phyloP scores from a whole-genome alignment of 2,888 invertebrate species.

The Cheilosia urbana region DNA sequence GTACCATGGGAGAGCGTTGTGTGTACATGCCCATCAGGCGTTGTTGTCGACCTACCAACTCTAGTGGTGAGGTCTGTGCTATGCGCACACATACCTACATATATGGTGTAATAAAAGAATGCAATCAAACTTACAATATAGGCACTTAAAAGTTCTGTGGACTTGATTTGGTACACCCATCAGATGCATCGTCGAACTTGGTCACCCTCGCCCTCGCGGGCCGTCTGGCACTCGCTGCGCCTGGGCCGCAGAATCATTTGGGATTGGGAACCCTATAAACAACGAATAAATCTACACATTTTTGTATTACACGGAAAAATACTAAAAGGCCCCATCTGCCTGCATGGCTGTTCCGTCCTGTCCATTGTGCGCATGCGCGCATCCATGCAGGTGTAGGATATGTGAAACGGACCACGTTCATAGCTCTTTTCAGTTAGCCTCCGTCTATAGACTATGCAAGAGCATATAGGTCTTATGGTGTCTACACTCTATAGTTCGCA shows the following conservation, averaged over 20 bases:
- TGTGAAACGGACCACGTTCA: conserved; percentile 35
- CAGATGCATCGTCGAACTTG: conserved; percentile 57
- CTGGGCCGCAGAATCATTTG: conserved; percentile 36
- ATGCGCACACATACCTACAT: conserved; percentile 18
- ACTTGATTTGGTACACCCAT: conserved; percentile 74
- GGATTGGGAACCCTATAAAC: conserved; percentile 60
- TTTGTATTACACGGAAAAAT: conserved; percentile 63
- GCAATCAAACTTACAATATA: conserved; percentile 74
- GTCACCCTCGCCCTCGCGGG: conserved; percentile 21
- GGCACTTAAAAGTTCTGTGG: conserved; percentile 69
- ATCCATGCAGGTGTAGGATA: conserved; percentile 64
- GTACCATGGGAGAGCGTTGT: conserved; percentile 21
- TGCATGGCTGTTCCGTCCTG: conserved; percentile 9
- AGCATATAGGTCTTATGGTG: conserved; percentile 18
- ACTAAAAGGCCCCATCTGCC: conserved; percentile 51
- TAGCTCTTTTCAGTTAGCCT: conserved; percentile 29
- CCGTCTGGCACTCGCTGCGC: conserved; percentile 5
- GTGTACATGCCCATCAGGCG: conserved; percentile 44
- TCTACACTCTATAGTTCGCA: conserved; percentile 14
- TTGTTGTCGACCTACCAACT: conserved; percentile 71
- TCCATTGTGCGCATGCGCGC: conserved; percentile 17
- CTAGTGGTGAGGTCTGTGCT: conserved; percentile 23
- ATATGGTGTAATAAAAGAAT: conserved; percentile 69
- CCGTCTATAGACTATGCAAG: conserved; percentile 21
- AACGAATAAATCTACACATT: conserved; percentile 69